These are phyloP conservation scores for Macrosoma leucophasiata DNA, from an alignment of 2,888 invertebrate genomes.

Conservation along the genomic window DNA sequence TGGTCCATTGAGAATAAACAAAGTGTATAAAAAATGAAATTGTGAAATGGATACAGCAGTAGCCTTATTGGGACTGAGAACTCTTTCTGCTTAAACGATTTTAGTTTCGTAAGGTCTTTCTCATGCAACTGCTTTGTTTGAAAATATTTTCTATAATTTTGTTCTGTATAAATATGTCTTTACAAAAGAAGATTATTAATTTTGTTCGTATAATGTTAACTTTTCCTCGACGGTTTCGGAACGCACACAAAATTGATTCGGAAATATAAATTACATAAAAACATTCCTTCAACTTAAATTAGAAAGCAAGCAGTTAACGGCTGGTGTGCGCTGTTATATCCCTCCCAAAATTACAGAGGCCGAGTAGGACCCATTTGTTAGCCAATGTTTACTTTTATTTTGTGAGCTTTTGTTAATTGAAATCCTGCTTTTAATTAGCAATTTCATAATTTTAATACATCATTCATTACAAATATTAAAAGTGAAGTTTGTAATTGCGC, in stretches of 20 bases:
- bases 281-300: constrained; percentile 39
- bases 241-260: constrained; percentile 24
- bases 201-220: no score
- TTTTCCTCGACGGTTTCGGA: constrained; percentile 16
- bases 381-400: constrained; percentile 20
- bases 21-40: no score
- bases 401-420: constrained; percentile 19
- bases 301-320: constrained; percentile 29
- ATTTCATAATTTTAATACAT: constrained; percentile 13
- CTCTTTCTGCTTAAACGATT: no score
- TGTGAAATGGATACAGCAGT: no score
- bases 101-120: no score
- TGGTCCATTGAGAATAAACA: no score
- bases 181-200: no score
- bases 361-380: constrained; percentile 17
- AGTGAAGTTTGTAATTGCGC: no score
- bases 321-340: constrained; percentile 28
- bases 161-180: no score
- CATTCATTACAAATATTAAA: constrained; percentile 5
- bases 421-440: constrained; percentile 18
- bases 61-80: no score
- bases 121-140: no score
- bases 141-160: no score
- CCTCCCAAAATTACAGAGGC: constrained; percentile 14
- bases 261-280: constrained; percentile 33